phyloP scores from a whole-genome alignment of 2,888 invertebrate genomes.

The Anodontia alba region DNA sequence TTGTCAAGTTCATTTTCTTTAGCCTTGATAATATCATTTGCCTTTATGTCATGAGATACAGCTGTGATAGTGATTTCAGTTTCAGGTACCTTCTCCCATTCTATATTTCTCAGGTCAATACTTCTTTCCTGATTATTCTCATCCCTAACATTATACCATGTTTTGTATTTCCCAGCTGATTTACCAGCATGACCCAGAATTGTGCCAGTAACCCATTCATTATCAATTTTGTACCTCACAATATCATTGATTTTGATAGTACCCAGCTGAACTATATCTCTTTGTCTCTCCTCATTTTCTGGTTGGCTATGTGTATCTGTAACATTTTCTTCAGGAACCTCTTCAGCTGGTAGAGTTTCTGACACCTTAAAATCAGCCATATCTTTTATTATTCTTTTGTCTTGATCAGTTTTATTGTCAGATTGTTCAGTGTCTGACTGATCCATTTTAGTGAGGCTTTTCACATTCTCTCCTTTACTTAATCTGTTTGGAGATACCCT shows the following conservation, averaged over 20 bases:
- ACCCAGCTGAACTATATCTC: neutral
- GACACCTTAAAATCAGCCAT: neutral
- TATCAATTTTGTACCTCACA: neutral
- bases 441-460: neutral
- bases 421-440: neutral
- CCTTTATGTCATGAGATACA: neutral
- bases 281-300: neutral
- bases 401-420: neutral
- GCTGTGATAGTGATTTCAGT: neutral
- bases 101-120: constrained; percentile 10
- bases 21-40: neutral
- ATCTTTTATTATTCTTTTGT: neutral
- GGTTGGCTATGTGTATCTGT: neutral
- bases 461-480: neutral
- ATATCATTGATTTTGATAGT: constrained; percentile 10
- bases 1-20: neutral
- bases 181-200: constrained; percentile 32
- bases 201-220: constrained; percentile 23
- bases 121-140: constrained; percentile 17
- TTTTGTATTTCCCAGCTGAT: constrained; percentile 25
- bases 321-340: constrained; percentile 11
- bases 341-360: constrained; percentile 14
- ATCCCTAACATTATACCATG: constrained; percentile 32
- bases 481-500: constrained; percentile 21
- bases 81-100: constrained; percentile 13